A percentile compares a stretch with the other conserved stretches of the same genome.
Evolutionary conservation across 2,888 invertebrate species (phyloP).

Genomic region (Clanis bilineata): DNA sequence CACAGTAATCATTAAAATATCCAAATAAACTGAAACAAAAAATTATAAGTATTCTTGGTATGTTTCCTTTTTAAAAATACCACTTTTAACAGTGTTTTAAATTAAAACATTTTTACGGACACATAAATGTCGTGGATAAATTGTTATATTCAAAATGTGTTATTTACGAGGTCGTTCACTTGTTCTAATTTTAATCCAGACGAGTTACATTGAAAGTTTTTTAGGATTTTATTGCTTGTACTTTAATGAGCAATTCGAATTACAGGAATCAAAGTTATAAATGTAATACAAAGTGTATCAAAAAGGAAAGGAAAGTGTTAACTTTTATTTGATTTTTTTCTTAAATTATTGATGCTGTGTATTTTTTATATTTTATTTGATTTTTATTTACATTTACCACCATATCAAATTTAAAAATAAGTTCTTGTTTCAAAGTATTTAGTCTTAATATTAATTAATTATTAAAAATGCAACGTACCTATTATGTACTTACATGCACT

Average conservation of each 20-base stretch:
- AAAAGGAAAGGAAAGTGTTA: no score
- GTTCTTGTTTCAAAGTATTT: neutral
- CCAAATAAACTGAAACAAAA: neutral
- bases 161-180: constrained; percentile 24
- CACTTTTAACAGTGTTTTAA: neutral
- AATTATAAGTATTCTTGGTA: neutral
- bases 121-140: constrained; percentile 15
- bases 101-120: constrained; percentile 6
- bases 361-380: no score
- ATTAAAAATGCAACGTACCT: neutral
- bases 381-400: no score
- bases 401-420: no score
- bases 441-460: neutral
- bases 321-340: no score
- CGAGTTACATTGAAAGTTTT: constrained; percentile 15
- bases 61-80: constrained; percentile 1
- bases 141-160: constrained; percentile 21
- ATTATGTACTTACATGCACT: constrained; percentile 68
- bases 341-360: no score
- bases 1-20: neutral
- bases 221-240: constrained; percentile 12
- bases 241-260: constrained; percentile 4
- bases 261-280: neutral
- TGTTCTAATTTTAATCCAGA: constrained; percentile 22
- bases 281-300: no score